phyloP scores from a whole-genome alignment of 2,113 vertebrate species.

The Struthidea cinerea region DNA sequence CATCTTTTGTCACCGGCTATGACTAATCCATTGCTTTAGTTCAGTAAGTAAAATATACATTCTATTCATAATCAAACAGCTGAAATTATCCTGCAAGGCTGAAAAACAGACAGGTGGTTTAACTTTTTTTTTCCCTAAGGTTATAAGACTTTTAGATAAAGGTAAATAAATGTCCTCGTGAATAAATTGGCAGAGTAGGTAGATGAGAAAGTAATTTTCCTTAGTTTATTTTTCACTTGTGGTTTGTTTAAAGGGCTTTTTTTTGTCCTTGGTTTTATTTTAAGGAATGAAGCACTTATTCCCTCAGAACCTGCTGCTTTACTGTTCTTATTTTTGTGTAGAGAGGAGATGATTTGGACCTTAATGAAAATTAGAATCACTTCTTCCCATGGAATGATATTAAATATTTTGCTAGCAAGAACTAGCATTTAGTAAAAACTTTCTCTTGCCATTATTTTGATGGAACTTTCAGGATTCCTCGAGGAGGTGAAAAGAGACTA shows the following conservation, averaged over 20 bases:
- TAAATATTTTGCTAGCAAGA: not conserved
- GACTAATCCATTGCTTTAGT: conserved; percentile 66
- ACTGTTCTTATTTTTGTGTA: not conserved
- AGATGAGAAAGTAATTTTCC: conserved; percentile 6
- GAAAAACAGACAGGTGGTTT: conserved; percentile 24
- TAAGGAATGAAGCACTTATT: conserved; percentile 1
- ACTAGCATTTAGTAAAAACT: not conserved
- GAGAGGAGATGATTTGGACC: not conserved
- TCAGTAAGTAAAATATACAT: conserved; percentile 60
- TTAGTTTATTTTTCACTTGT: conserved; percentile 26
- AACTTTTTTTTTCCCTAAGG: not conserved
- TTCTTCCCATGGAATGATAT: not conserved
- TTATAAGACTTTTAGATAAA: not conserved
- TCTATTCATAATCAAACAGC: conserved; percentile 57
- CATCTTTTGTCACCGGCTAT: conserved; percentile 53
- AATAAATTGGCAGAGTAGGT: conserved; percentile 1
- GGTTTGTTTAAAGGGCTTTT: not conserved
- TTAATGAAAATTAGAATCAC: conserved; percentile 27
- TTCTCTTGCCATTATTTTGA: conserved; percentile 6
- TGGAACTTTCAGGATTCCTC: conserved; percentile 26
- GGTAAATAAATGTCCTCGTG: not conserved
- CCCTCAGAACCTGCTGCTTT: not conserved
- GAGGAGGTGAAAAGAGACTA: not conserved
- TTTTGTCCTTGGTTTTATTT: conserved; percentile 26
- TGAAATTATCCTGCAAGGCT: conserved; percentile 43